Evolutionary conservation across 1,140 invertebrate genomes (phyloP).

Genomic region (Meloidogyne hapla): DNA sequence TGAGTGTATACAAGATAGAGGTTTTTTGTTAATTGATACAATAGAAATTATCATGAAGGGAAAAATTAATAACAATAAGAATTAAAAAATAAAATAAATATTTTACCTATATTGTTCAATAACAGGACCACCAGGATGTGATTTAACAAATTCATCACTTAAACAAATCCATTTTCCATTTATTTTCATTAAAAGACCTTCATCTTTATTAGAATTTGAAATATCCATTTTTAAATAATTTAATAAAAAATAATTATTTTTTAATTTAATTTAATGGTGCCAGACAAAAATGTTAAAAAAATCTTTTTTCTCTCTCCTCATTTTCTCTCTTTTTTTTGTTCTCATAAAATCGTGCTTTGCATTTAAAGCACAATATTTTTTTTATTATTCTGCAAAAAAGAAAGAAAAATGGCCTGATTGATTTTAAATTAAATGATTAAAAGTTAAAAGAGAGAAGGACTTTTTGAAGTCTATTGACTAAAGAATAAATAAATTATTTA

Average conservation of each 20-base stretch:
- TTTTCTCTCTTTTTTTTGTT: too few species aligned
- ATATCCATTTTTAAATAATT: background rate
- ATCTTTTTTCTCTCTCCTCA: too few species aligned
- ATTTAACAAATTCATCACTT: slow-evolving; percentile 52
- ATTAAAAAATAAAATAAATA: background rate
- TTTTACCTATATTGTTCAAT: slow-evolving; percentile 57
- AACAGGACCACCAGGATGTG: slow-evolving; percentile 59
- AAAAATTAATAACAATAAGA: too few species aligned
- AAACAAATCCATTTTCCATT: slow-evolving; percentile 58
- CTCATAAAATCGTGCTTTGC: too few species aligned
- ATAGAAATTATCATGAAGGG: too few species aligned
- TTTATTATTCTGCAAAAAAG: background rate
- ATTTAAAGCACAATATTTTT: background rate
- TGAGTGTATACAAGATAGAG: too few species aligned
- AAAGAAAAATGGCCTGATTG: background rate
- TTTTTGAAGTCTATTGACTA: background rate
- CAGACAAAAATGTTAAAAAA: too few species aligned
- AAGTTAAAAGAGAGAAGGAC: background rate
- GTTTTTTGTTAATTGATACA: too few species aligned
- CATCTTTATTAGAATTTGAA: background rate
- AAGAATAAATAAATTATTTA: background rate
- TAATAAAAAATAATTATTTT: too few species aligned
- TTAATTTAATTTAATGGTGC: too few species aligned
- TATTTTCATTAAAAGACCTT: slow-evolving; percentile 48
- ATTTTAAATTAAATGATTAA: background rate